phyloP scores from a whole-genome alignment of 2,113 vertebrate species.

The Mobula birostris region DNA sequence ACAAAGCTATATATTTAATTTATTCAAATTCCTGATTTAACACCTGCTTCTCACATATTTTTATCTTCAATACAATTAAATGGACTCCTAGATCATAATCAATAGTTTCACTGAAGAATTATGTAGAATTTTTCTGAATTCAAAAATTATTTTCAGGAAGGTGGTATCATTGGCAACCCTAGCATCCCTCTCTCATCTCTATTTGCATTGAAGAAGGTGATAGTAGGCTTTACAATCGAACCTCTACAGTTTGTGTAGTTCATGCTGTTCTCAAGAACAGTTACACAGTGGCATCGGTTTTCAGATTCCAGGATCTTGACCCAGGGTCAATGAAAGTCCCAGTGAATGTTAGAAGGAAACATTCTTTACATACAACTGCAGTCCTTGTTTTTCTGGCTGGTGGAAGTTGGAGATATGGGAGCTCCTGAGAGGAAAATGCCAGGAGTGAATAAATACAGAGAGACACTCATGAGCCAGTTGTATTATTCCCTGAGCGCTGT shows the following conservation, averaged over 20 bases:
- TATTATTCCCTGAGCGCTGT: background rate
- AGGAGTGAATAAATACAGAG: background rate
- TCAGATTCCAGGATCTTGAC: background rate
- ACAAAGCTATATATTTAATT: background rate
- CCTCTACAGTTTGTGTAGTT: background rate
- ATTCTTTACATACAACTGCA: background rate
- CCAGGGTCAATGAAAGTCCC: background rate
- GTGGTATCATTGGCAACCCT: background rate
- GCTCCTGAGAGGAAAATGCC: background rate
- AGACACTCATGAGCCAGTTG: background rate
- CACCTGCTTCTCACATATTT: background rate
- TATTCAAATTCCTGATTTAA: background rate
- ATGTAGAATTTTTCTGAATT: too few relatives aligned
- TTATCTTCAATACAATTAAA: background rate
- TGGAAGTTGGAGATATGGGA: background rate
- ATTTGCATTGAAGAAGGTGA: background rate
- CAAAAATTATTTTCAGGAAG: background rate
- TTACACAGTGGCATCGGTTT: background rate
- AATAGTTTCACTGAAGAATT: background rate
- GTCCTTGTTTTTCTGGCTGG: background rate
- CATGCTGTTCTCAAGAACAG: too few relatives aligned
- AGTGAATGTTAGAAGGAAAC: background rate
- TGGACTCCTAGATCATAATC: background rate
- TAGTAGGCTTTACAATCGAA: background rate
- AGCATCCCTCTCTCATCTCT: background rate